Conservation (phyloP, 2,113 vertebrate species). For the Myodes glareolus region DNA sequence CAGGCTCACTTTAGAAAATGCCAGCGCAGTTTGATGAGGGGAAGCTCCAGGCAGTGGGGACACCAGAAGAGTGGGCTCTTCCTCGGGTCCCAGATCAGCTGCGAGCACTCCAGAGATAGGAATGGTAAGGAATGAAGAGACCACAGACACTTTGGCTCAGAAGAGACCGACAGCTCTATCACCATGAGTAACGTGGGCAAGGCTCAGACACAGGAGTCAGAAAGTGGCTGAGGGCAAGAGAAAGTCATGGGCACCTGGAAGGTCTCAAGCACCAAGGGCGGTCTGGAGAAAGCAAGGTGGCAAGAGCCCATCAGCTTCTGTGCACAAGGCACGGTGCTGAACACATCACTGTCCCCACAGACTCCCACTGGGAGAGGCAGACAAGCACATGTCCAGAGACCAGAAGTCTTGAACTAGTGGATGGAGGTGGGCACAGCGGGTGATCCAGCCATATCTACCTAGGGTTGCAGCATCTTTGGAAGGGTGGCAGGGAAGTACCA, state of each 20-base stretch:
- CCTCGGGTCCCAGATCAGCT: background rate
- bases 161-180: background rate
- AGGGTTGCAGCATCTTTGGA: background rate
- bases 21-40: background rate
- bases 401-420: background rate
- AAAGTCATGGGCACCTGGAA: background rate
- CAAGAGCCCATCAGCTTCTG: background rate
- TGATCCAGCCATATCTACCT: background rate
- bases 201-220: background rate
- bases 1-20: background rate
- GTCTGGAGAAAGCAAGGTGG: background rate
- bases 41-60: background rate
- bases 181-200: background rate
- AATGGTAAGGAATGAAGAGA: background rate
- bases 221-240: background rate
- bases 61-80: background rate
- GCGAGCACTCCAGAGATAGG: background rate
- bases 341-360: background rate
- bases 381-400: background rate
- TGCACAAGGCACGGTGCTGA: background rate
- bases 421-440: background rate
- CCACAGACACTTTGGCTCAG: background rate
- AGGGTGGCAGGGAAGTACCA: background rate
- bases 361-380: background rate
- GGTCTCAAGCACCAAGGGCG: background rate